Evolutionary conservation across 2,797 vertebrate genomes (phyloP), one percentile per base, ranked within the genome.

Genomic region (Ispidina lecontei): DNA sequence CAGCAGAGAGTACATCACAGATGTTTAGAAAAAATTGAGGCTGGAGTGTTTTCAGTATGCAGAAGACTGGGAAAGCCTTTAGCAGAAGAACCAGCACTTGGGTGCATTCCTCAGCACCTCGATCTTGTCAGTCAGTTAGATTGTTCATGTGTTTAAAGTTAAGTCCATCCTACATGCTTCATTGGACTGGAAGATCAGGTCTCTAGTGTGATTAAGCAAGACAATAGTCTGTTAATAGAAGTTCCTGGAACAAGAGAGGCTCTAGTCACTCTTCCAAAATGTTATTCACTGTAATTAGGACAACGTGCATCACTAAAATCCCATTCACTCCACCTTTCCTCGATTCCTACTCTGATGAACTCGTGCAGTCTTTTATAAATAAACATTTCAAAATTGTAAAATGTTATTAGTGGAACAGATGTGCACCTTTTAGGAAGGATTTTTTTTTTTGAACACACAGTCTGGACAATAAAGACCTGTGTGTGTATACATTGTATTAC

Each of bases 241-340:
- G 58, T 93, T 96, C 90, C 81, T 80, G 88, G 93, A 95, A 93
- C 69, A 87, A 77, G 74, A 43, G 68, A n/a, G 28, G 33, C n/a
- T 87, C 29, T 56, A 68, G 28, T 74, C 44, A 63, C 56, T 87
- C 80, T 93, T 88, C 93, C 88, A 93, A 94, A 93, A 62, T 86
- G 68, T 85, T 91, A 80, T 90, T 94, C 84, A 44, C 39, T 80
- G 58, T 64, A 95, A 91, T 91, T 90, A 89, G 62, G 69, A 83
- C 69, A 89, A 71, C 49, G 51, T 74, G 51, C 55, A 77, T 46
- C 28, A 33, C 47, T 71, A 59, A 55, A 79, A 46, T 85, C 25
- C 58, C 14, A 9, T 68, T 84, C 51, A 59, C 25, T 76, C 28
- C 25, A 67, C n/a, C 35, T 83, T 43, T 92, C 44, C 54, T 75